Evolutionary conservation across 2,888 invertebrate genomes (phyloP).

Genomic region (Macrostomum cliftonense): DNA sequence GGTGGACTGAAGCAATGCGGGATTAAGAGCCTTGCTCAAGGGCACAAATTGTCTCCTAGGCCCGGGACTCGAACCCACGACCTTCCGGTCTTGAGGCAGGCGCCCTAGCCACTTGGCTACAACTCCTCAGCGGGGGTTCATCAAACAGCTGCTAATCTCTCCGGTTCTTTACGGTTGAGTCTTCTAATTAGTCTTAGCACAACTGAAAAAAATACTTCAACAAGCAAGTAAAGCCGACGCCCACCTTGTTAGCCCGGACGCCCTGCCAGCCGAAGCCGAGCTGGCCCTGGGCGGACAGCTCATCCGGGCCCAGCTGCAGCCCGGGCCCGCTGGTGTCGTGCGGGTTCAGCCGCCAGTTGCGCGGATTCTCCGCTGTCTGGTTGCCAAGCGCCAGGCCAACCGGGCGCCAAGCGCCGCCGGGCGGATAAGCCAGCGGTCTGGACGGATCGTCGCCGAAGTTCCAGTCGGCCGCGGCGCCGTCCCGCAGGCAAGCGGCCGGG

Average conservation of each 20-base stretch:
- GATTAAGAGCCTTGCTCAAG: no score
- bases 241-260: constrained; percentile 8
- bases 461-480: constrained; percentile 6
- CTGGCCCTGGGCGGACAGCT: constrained; percentile 5
- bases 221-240: no score
- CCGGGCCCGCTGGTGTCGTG: constrained; percentile 6
- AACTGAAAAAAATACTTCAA: no score
- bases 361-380: constrained; percentile 5
- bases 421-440: constrained; percentile 1
- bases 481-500: constrained; percentile 1
- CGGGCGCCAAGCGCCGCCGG: constrained; percentile 4
- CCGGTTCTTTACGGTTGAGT: no score
- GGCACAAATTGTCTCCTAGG: no score
- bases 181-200: no score
- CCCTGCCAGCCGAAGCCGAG: constrained; percentile 8
- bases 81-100: no score
- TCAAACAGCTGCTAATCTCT: no score
- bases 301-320: constrained; percentile 8
- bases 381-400: constrained; percentile 4
- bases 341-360: constrained; percentile 8
- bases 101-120: no score
- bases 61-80: no score
- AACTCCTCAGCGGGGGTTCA: no score
- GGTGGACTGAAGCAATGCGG: no score
- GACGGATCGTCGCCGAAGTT: constrained; percentile 9